A percentile compares a stretch with the other conserved stretches of the same genome.
Evolutionary conservation across 2,888 invertebrate genomes (phyloP).

Genomic region (Cataglyphis albicans): DNA sequence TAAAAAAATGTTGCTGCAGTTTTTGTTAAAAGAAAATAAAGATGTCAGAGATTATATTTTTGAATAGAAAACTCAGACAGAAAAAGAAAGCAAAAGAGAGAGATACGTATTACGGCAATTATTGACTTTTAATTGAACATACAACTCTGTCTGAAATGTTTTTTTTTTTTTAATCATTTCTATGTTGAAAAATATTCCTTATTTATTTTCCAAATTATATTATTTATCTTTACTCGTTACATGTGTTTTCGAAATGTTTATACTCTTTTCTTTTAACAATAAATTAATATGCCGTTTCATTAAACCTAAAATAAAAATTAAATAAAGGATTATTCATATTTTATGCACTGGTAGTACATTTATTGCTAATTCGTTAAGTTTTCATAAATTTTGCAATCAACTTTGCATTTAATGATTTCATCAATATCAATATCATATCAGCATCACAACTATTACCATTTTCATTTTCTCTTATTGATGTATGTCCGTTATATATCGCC

Average conservation of each 20-base stretch:
- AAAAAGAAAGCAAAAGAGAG: too few relatives aligned
- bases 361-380: background rate
- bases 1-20: too few relatives aligned
- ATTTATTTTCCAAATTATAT: background rate
- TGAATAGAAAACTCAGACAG: too few relatives aligned
- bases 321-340: conserved; percentile 17
- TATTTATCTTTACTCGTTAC: background rate
- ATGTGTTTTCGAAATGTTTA: background rate
- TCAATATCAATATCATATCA: background rate
- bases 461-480: conserved; percentile 7
- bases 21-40: too few relatives aligned
- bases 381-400: background rate
- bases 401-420: background rate
- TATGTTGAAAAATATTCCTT: background rate
- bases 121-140: background rate
- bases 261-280: background rate
- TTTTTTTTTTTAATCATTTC: background rate
- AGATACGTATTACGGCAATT: too few relatives aligned
- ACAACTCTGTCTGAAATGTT: background rate
- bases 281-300: background rate
- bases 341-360: background rate
- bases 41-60: too few relatives aligned
- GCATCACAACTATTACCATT: background rate
- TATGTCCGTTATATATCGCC: background rate
- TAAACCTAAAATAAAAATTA: background rate